These are phyloP conservation scores for Anhinga anhinga DNA, from an alignment of 2,113 vertebrate genomes.

Conservation along the genomic window DNA sequence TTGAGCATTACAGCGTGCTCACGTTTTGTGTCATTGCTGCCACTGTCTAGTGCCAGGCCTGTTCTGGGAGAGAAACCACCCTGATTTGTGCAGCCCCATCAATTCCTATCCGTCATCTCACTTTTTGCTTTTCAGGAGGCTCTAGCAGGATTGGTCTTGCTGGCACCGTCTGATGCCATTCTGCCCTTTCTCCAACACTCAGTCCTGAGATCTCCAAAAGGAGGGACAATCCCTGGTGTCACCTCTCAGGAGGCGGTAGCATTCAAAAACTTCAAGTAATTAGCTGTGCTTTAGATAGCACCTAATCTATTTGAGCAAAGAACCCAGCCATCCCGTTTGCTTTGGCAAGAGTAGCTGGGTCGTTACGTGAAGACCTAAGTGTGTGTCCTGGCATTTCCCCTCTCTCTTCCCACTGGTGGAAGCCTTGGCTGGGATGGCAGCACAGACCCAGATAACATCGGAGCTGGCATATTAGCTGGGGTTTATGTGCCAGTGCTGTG, in stretches of 20 bases:
- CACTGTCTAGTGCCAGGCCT: neutral
- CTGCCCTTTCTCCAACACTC: neutral
- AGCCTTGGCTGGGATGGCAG: neutral
- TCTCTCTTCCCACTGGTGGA: neutral
- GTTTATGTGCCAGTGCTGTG: neutral
- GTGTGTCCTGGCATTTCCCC: neutral
- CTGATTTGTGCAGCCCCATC: neutral
- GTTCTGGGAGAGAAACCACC: neutral
- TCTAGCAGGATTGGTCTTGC: neutral
- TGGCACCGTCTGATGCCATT: neutral
- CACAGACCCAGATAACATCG: neutral
- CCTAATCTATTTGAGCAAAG: neutral
- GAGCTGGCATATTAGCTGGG: neutral
- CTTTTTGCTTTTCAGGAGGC: neutral
- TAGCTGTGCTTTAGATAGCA: neutral
- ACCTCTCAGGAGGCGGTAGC: neutral
- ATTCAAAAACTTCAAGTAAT: neutral
- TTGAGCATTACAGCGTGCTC: fast-evolving
- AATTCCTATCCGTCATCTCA: neutral
- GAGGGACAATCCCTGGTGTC: neutral
- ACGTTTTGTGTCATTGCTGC: fast-evolving
- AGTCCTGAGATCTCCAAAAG: neutral
- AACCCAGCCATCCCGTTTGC: neutral
- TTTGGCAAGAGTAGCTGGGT: neutral
- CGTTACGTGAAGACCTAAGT: neutral